Conservation (phyloP, 1,140 invertebrate species). For the Trichogramma pretiosum region DNA sequence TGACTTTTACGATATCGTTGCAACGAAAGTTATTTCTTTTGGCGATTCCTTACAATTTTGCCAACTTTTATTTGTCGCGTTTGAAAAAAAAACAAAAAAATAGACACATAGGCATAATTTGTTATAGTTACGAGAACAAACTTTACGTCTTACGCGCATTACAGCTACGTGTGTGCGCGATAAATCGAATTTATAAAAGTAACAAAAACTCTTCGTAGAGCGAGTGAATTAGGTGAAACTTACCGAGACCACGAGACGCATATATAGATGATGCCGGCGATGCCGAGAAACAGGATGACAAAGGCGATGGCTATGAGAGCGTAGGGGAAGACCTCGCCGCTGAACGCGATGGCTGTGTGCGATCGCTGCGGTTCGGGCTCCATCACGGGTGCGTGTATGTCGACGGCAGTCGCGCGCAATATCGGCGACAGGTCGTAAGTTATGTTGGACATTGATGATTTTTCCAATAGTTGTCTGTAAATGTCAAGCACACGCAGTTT, state of each 20-base stretch:
- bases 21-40: too few species aligned
- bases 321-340: conserved; percentile 72
- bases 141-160: too few species aligned
- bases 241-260: conserved; percentile 88
- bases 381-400: conserved; percentile 58
- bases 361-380: conserved; percentile 39
- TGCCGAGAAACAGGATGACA: conserved; percentile 75
- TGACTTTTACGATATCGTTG: too few species aligned
- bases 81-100: too few species aligned
- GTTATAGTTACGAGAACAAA: too few species aligned
- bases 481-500: too few species aligned
- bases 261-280: conserved; percentile 81
- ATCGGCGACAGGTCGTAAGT: conserved; percentile 56
- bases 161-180: background rate
- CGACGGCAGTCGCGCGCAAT: conserved; percentile 56
- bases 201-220: too few species aligned
- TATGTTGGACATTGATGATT: conserved; percentile 52
- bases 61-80: too few species aligned
- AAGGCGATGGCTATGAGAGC: conserved; percentile 78
- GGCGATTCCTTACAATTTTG: too few species aligned
- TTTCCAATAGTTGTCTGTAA: conserved; percentile 48
- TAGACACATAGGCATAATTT: too few species aligned
- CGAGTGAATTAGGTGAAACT: conserved; percentile 28
- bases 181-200: background rate
- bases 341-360: conserved; percentile 53